Evolutionary conservation across 1,140 invertebrate genomes (phyloP), one percentile per base, ranked within the genome.

Genomic region (Parapsyche elsis): DNA sequence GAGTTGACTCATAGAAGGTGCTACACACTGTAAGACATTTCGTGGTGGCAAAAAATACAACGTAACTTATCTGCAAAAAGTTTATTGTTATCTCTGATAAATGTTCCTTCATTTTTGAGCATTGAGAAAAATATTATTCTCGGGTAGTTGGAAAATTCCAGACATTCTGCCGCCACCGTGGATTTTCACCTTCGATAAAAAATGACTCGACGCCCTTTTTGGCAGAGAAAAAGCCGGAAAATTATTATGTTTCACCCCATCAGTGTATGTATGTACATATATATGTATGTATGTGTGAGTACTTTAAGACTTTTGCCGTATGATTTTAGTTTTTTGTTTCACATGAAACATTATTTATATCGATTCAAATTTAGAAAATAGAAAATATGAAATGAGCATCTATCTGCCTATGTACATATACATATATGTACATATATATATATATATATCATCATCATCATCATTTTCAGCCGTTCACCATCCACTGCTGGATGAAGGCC

Each of bases 11-110:
- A 67, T 67, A 10, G 1, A 24, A 67, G 16, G 21, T 12, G 10
- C 5, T 30, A 9, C 24, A 10, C 24, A 12, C 49, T 53, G 49
- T 16, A 16, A 53, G 49, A 53, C 49, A 26, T 67, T 67, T 26
- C 21, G 21, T 10, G 21, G 64, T 23, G 24, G 64, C 57, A 61
- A 61, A 61, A 67, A 67, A 67, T 26, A 67, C 21, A 26, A 0
- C 23, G 12, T 67, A 67, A 67, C 64, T 67, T 30, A 26, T 26
- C 19, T 24, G 21, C 10, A 26, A 67, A 67, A 67, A 67, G 23
- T 67, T 67, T 67, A 67, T 67, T 67, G 64, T 67, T 67, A 67
- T 67, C 64, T 30, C 23, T 67, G 64, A 67, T 67, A 67, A 67
- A 67, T 67, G 21, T n/a, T 30, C 23, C 9, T 12, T 12, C 64